phyloP scores from a whole-genome alignment of 2,113 vertebrate genomes.

The Ptyas mucosa region DNA sequence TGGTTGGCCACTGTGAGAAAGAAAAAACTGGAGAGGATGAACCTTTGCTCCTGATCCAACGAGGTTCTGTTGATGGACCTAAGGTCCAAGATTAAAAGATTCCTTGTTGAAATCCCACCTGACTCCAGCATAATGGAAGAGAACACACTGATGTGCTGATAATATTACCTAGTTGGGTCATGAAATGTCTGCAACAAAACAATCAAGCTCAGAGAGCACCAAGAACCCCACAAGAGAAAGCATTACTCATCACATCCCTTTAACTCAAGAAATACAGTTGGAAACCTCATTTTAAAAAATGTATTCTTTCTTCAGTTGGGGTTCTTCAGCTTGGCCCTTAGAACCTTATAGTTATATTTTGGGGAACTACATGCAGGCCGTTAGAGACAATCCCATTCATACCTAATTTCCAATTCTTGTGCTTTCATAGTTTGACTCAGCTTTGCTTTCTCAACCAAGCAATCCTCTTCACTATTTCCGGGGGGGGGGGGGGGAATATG shows the following conservation, averaged over 20 bases:
- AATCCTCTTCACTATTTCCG: neutral
- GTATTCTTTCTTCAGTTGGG: neutral
- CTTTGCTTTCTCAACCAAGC: neutral
- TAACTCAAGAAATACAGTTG: neutral
- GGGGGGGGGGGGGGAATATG: neutral
- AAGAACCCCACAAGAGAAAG: neutral
- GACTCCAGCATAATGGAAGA: neutral
- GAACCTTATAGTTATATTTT: neutral
- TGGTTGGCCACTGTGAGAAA: neutral
- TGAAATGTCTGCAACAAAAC: no score
- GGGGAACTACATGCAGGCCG: neutral
- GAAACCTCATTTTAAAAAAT: no score
- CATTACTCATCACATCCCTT: neutral
- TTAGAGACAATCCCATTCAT: neutral
- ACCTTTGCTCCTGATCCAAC: neutral
- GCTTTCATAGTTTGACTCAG: neutral
- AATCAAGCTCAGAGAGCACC: no score
- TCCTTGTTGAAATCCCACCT: neutral
- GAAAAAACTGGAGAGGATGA: neutral
- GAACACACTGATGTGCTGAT: neutral
- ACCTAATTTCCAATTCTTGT: neutral
- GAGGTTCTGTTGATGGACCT: neutral
- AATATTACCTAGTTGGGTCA: no score
- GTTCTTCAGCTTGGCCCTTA: no score
- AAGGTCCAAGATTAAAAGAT: no score